These are phyloP conservation scores for Hirtodrosophila histrioides DNA, from an alignment of 2,888 invertebrate genomes.

Conservation along the genomic window DNA sequence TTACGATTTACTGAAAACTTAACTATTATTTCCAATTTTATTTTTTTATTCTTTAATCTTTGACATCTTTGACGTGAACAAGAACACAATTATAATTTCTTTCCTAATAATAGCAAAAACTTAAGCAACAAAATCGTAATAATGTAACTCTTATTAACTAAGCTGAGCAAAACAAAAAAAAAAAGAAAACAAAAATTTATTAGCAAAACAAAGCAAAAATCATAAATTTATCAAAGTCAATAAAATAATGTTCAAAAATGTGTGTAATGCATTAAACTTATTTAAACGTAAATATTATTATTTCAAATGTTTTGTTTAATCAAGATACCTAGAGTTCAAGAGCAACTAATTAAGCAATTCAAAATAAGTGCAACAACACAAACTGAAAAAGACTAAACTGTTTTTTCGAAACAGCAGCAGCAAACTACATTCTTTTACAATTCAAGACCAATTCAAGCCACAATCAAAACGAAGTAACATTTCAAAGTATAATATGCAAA, in stretches of 20 bases:
- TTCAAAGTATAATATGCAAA: constrained; percentile 25
- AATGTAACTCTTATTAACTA: constrained; percentile 64
- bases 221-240: constrained; percentile 73
- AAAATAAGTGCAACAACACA: constrained; percentile 48
- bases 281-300: constrained; percentile 70
- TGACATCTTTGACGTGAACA: constrained; percentile 50
- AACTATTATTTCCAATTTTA: constrained; percentile 49
- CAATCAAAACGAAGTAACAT: constrained; percentile 40
- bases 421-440: constrained; percentile 31
- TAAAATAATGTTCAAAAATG: constrained; percentile 79
- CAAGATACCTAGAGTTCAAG: constrained; percentile 34
- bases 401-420: constrained; percentile 34
- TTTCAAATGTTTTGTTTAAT: constrained; percentile 64
- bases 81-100: constrained; percentile 51
- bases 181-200: constrained; percentile 54
- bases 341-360: constrained; percentile 51
- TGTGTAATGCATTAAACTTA: constrained; percentile 76
- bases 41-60: constrained; percentile 29
- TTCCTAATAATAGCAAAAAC: constrained; percentile 54
- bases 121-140: constrained; percentile 57
- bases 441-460: constrained; percentile 26
- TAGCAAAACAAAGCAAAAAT: constrained; percentile 68
- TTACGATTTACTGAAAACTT: constrained; percentile 39
- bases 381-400: constrained; percentile 21
- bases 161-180: constrained; percentile 63